Evolutionary conservation across 2,888 invertebrate genomes (phyloP).

Genomic region (Eupithecia subumbrata): DNA sequence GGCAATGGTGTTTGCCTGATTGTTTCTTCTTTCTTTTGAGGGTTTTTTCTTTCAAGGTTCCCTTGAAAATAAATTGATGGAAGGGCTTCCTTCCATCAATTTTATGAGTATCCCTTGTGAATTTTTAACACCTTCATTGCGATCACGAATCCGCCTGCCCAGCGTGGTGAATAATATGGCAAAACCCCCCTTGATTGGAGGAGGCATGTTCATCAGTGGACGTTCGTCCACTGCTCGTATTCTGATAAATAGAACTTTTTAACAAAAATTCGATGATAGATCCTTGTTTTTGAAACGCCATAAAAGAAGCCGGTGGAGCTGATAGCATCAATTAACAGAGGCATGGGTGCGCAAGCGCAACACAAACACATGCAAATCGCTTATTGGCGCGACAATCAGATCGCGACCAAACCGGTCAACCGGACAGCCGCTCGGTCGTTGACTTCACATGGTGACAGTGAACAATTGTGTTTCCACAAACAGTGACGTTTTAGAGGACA

Average conservation of each 20-base stretch:
- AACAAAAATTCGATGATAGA: neutral
- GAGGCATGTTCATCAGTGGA: neutral
- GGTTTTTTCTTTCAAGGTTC: too few relatives aligned
- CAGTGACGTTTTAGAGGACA: constrained; percentile 18
- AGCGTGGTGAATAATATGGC: neutral
- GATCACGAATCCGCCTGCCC: neutral
- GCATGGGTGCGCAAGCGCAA: constrained; percentile 71
- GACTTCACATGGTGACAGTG: constrained; percentile 64
- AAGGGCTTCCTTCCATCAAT: neutral
- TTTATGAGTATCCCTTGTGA: too few relatives aligned
- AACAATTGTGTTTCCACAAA: constrained; percentile 44
- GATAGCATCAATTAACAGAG: constrained; percentile 65
- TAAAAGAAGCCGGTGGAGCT: constrained; percentile 49
- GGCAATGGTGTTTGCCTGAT: neutral
- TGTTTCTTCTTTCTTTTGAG: neutral
- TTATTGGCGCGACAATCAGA: constrained; percentile 80
- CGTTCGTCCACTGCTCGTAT: neutral
- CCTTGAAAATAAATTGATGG: neutral
- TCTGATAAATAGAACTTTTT: neutral
- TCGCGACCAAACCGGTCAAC: constrained; percentile 79
- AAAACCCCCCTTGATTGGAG: neutral
- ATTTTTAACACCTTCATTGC: neutral
- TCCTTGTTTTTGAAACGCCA: neutral
- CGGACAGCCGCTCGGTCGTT: constrained; percentile 71
- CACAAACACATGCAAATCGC: constrained; percentile 78